Evolutionary conservation across 2,797 vertebrate species (phyloP), one percentile per base, ranked within the genome.

Genomic region (Sebastes hubbsi): DNA sequence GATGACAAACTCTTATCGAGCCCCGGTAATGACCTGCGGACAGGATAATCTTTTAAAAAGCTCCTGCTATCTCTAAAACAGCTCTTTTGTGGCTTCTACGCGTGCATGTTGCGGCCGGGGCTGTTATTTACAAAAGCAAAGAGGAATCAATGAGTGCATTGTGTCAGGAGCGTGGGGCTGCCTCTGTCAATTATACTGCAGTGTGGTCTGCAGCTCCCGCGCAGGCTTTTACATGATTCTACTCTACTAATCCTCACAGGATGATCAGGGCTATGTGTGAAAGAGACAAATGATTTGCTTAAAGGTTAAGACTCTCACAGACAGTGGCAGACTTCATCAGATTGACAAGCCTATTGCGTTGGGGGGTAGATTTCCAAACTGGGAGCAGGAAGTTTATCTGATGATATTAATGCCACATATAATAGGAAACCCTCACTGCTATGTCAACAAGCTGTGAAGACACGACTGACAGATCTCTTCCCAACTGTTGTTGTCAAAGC

Each of bases 1-100:
- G 79, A 87, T 91, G 90, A 90, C 89, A 86, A 88, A 84, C 76
- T 71, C 86, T 92, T 91, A 91, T 89, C 80, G 3, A 83, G 79
- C 55, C 46, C 75, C 61, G 16, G 77, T 90, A 92, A 93, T 88
- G 87, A 92, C 86, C 83, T 75, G 85, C n/a, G 52, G 87, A 89
- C 80, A 81, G 85, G 65, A 70, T 88, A 75, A 91, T 92, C 83
- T 91, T 87, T 87, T 81, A 59, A 82, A 86, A 84, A 82, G 78
- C 80, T 84, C 67, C 59, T 29, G 73, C 38, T 77, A 86, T 92
- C 83, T 88, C 52, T 73, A 61, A 69, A 83, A 71, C 80, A 77
- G 75, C 60, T 90, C 66, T 78, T 86, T 82, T 91, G 91, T 87
- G 86, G 89, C 73, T 84, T 89, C 69, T 59, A 72, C 52, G 14